A percentile compares a stretch with the other conserved stretches of the same genome.
phyloP scores from a whole-genome alignment of 2,113 vertebrate genomes.

The Rhegmatorhina hoffmannsi region DNA sequence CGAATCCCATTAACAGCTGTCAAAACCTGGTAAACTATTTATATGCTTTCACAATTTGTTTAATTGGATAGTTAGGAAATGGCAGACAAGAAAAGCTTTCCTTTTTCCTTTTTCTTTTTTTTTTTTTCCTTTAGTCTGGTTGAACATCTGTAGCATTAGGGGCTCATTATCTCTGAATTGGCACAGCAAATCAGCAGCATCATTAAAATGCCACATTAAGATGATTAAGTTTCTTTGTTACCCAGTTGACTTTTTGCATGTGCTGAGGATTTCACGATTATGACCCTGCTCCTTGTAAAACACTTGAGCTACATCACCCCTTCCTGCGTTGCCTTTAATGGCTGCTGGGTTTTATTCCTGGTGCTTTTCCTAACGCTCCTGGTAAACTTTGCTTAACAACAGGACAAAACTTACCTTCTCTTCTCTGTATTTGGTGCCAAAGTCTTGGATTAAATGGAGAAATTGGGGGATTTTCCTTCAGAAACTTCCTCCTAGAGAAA shows the following conservation, averaged over 20 bases:
- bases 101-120: neutral
- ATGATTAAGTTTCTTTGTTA: slow-evolving; percentile 84
- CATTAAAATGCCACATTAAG: slow-evolving; percentile 82
- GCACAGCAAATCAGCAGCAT: slow-evolving; percentile 78
- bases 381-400: slow-evolving; percentile 47
- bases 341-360: slow-evolving; percentile 25
- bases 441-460: neutral
- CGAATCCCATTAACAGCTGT: slow-evolving; percentile 80
- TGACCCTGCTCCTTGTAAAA: slow-evolving; percentile 78
- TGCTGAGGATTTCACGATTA: slow-evolving; percentile 76
- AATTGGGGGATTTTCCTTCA: neutral
- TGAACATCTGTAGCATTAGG: slow-evolving; percentile 83
- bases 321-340: slow-evolving; percentile 46
- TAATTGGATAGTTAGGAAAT: slow-evolving; percentile 80
- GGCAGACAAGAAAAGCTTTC: slow-evolving; percentile 70
- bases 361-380: neutral
- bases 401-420: neutral
- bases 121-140: slow-evolving; percentile 69
- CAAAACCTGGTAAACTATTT: slow-evolving; percentile 79
- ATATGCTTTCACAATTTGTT: slow-evolving; percentile 78
- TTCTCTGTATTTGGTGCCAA: neutral
- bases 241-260: slow-evolving; percentile 78
- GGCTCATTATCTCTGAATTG: slow-evolving; percentile 82
- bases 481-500: neutral
- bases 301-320: slow-evolving; percentile 73